Evolutionary conservation across 2,113 vertebrate species (phyloP), one percentile per base, ranked within the genome.

Genomic region (Cairina moschata): DNA sequence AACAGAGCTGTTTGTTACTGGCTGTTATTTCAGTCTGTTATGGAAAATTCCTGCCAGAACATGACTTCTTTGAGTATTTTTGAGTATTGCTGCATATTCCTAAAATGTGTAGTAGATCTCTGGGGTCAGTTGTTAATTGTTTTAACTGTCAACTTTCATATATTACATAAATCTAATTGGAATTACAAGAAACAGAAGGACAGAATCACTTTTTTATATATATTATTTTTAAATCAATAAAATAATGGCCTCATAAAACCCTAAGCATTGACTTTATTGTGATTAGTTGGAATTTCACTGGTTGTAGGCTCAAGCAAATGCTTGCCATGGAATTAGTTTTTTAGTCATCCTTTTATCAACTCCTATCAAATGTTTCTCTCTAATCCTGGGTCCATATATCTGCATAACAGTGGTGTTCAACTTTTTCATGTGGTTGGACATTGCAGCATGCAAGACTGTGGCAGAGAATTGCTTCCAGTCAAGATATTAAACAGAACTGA

Each of bases 1-100:
- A 75, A 73, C 4, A 67, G 48, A 50, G 10, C 50, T 88, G 15
- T 71, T 20, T 81, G 40, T 73, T 82, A 60, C 36, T 65, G 54
- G 25, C 60, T 78, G 28, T 67, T 94, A 73, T 86, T 90, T 91
- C 58, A n/a, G 15, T 40, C 9, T 59, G 36, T 86, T 7, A 8
- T 86, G 82, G 72, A 92, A 95, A 90, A 86, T 63, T 87, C 55
- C 75, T 93, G 48, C 54, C 26, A 90, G 79, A 90, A 73, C 9
- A 90, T 38, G 8, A 86, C 50, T 29, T n/a, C 85, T 48, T 73
- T 79, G 36, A 73, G 25, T 32, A 26, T 44, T 17, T 38, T 38
- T 55, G 56, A 76, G 28, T 76, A 40, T 63, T 68, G 21, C 29
- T 91, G 21, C 18, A 16, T 83, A 68, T 83, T 89, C 34, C 32